Base-by-base conservation (phyloP, 1,140 invertebrate species). In the Pissodes strobi region DNA sequence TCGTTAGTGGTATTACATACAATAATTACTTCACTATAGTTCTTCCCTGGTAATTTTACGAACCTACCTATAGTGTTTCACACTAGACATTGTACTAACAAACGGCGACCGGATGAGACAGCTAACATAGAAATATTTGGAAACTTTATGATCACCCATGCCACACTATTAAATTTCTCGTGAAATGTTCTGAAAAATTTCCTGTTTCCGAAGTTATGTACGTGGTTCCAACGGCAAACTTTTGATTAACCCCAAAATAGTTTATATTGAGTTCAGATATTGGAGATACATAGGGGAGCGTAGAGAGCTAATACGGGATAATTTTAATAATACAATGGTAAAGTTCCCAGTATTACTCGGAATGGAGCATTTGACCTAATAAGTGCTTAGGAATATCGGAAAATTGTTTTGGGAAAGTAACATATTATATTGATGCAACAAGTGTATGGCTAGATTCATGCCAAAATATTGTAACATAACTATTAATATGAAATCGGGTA, bases 151-250 rank as follows among this genome's bases (percentile, higher is more conserved):
- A 59, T 59, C 25, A 57, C 21, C 41, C 15, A 21, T 46, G 49
- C 27, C 53, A 46, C 53, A 45, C 30, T 62, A 53, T 55, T 13
- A 62, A 52, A 62, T 62, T 41, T 53, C 60, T 62, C 60, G 51
- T 62, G 60, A 62, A 62, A 62, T 55, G 38, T 46, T 45, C 51
- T 62, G 61, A 64, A 64, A 64, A 64, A 64, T 64, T 48, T 56
- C 41, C 51, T 34, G 51, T 64, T 64, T 56, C 52, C 51, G 43
- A 53, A 64, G 61, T 64, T 64, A 64, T 64, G 48, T 64, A 62
- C 60, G 60, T 62, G 51, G 60, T 62, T 62, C 46, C 61, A 52
- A 43, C 61, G 56, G 43, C 45, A 49, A 64, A 64, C 51, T 64
- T 64, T 64, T 56, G 61, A 64, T 64, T 64, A 64, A 64, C 39